Conservation (phyloP, 2,797 vertebrate species). For the Dicrostonyx torquatus region DNA sequence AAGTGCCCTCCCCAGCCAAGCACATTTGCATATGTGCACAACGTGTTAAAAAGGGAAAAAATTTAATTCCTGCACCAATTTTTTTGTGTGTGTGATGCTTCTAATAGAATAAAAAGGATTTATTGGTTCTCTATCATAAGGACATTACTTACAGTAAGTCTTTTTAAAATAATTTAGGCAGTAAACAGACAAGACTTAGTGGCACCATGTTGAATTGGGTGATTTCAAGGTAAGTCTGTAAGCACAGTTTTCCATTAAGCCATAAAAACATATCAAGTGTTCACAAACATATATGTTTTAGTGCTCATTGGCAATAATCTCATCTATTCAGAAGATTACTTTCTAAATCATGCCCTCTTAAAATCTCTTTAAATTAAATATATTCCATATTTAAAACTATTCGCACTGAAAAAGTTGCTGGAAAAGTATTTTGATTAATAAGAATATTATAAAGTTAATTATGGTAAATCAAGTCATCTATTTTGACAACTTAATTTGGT, state of each 20-base stretch:
- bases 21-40: not conserved
- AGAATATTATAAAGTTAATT: slow-evolving; percentile 4
- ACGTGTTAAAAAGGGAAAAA: not conserved
- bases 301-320: not conserved
- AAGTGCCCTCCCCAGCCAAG: not conserved
- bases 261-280: not conserved
- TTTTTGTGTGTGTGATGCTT: not conserved
- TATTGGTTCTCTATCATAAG: not conserved
- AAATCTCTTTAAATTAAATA: slow-evolving; percentile 53
- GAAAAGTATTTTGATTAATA: slow-evolving; percentile 39
- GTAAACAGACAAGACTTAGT: not conserved
- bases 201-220: not conserved
- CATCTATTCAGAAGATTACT: slow-evolving; percentile 1
- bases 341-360: slow-evolving; percentile 43
- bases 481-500: not conserved
- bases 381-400: slow-evolving; percentile 24
- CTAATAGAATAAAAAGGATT: slow-evolving; percentile 3
- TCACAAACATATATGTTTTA: not conserved
- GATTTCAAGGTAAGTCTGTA: slow-evolving; percentile 20
- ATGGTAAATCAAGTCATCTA: not conserved
- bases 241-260: not conserved
- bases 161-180: not conserved
- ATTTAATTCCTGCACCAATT: not conserved
- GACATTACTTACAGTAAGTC: not conserved
- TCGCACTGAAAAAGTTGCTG: slow-evolving; percentile 26